Evolutionary conservation across 2,888 invertebrate genomes (phyloP).

Genomic region (Agonum fuliginosum): DNA sequence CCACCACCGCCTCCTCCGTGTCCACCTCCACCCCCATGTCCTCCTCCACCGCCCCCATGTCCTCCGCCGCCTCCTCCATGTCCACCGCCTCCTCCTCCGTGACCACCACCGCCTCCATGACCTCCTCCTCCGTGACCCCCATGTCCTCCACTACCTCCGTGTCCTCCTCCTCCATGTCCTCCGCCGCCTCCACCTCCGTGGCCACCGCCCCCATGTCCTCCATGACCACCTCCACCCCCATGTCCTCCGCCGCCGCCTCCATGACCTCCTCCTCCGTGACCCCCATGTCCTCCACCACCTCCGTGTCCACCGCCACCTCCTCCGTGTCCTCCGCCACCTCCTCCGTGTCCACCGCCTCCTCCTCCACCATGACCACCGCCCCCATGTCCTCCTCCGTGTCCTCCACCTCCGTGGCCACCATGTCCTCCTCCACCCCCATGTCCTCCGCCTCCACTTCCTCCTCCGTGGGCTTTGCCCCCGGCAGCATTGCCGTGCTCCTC

Average conservation of each 20-base stretch:
- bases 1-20: constrained; percentile 28
- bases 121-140: constrained; percentile 42
- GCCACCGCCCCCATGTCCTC: constrained; percentile 47
- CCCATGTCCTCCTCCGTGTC: constrained; percentile 63
- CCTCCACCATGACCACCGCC: constrained; percentile 28
- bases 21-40: constrained; percentile 5
- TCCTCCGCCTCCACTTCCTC: constrained; percentile 39
- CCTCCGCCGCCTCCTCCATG: constrained; percentile 9
- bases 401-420: constrained; percentile 65
- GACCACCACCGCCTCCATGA: constrained; percentile 16
- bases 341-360: constrained; percentile 60
- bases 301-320: constrained; percentile 42
- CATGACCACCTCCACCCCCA: constrained; percentile 41
- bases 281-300: constrained; percentile 33
- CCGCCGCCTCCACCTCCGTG: constrained; percentile 47
- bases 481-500: not conserved
- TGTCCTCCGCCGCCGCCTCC: constrained; percentile 51
- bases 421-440: constrained; percentile 37
- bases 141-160: constrained; percentile 17
- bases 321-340: constrained; percentile 19
- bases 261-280: constrained; percentile 28
- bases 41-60: constrained; percentile 8
- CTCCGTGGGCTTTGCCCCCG: constrained; percentile 14
- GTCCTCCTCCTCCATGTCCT: constrained; percentile 4
- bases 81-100: constrained; percentile 4